phyloP scores from a whole-genome alignment of 2,888 invertebrate species.

The Melieria omissa region DNA sequence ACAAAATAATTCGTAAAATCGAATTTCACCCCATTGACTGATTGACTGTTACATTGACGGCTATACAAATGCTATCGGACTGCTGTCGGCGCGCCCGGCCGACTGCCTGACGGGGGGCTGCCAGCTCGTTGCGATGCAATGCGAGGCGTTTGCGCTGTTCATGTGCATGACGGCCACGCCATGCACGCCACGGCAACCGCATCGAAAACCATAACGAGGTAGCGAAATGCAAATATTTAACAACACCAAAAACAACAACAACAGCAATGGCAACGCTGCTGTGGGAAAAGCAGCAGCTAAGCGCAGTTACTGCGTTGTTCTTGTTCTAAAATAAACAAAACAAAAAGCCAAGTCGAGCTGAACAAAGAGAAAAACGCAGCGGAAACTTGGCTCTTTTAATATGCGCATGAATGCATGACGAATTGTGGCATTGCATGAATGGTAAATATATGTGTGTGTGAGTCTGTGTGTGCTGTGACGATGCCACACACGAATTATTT shows the following conservation, averaged over 20 bases:
- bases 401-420: conserved; percentile 23
- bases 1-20: too few relatives aligned
- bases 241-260: neutral
- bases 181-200: neutral
- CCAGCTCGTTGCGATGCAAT: neutral
- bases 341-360: neutral
- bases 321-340: conserved; percentile 1
- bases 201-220: conserved; percentile 23
- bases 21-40: conserved; percentile 30
- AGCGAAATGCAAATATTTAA: conserved; percentile 31
- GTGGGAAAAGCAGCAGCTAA: neutral
- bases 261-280: neutral
- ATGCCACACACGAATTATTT: conserved; percentile 22
- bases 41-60: conserved; percentile 46
- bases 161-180: conserved; percentile 21
- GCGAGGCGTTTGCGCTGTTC: conserved; percentile 8
- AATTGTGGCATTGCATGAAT: conserved; percentile 19
- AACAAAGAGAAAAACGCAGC: neutral
- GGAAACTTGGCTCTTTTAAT: conserved; percentile 10
- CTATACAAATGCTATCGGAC: conserved; percentile 37
- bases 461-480: neutral
- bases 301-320: neutral
- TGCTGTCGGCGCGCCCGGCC: conserved; percentile 22
- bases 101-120: conserved; percentile 6
- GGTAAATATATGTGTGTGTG: conserved; percentile 12